Conservation (phyloP, 2,888 invertebrate species). For the Agrotis clavis region DNA sequence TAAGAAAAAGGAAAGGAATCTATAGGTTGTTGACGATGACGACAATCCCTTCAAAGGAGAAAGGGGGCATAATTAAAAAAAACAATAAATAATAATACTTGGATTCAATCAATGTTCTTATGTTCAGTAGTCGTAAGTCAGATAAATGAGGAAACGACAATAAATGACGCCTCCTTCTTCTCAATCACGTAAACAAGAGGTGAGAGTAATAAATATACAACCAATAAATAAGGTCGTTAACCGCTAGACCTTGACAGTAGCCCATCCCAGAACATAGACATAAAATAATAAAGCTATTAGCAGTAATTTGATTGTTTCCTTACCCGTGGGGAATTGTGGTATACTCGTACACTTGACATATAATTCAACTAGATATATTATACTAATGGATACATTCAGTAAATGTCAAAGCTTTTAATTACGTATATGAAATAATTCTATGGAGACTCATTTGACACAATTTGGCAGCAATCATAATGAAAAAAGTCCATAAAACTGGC, state of each 20-base stretch:
- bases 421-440: not conserved
- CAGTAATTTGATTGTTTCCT: conserved; percentile 43
- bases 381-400: conserved; percentile 17
- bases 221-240: conserved; percentile 32
- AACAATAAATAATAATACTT: not conserved
- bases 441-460: conserved; percentile 8
- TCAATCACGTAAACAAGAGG: conserved; percentile 17
- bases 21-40: not conserved
- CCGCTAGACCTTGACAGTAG: conserved; percentile 44
- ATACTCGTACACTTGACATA: conserved; percentile 11
- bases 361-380: no score
- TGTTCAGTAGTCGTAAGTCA: not conserved
- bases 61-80: not conserved
- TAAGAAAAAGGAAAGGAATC: not conserved
- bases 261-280: conserved; percentile 35
- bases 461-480: conserved; percentile 3
- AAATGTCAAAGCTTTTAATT: conserved; percentile 26
- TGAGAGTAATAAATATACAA: conserved; percentile 19
- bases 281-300: conserved; percentile 41
- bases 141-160: not conserved
- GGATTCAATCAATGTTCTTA: not conserved
- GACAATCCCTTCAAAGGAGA: not conserved
- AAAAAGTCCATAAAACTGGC: conserved; percentile 9
- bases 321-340: conserved; percentile 15
- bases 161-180: not conserved